Evolutionary conservation across 2,113 vertebrate species (phyloP).

Genomic region (Rhabdornis inornatus): DNA sequence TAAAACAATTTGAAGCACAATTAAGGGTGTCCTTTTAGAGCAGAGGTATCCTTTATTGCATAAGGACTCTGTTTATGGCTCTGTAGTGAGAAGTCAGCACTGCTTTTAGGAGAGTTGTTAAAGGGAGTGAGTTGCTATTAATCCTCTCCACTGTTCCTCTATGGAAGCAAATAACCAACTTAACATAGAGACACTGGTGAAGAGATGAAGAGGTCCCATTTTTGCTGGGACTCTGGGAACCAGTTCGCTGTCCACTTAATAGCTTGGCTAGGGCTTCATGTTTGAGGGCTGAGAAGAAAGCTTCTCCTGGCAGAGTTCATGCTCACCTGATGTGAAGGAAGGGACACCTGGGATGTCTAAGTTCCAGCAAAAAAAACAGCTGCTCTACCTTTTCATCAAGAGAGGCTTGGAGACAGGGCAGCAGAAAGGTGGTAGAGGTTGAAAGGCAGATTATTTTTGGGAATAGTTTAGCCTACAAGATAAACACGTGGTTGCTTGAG

Average conservation of each 20-base stretch:
- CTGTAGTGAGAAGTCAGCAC: neutral
- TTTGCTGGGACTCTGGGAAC: neutral
- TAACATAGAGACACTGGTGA: neutral
- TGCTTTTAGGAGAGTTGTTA: neutral
- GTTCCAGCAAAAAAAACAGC: neutral
- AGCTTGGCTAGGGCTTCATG: neutral
- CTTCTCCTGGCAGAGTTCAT: neutral
- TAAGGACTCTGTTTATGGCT: neutral
- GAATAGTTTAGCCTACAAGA: neutral
- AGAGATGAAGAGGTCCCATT: neutral
- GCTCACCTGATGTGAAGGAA: neutral
- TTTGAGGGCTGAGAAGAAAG: neutral
- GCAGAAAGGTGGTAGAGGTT: neutral
- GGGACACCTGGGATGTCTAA: neutral
- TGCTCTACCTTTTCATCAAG: neutral
- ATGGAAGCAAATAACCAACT: neutral
- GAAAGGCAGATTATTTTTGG: neutral
- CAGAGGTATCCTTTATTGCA: neutral
- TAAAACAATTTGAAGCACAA: neutral
- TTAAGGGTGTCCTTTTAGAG: neutral
- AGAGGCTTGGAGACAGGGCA: neutral
- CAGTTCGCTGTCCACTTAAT: neutral
- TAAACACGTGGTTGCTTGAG: neutral
- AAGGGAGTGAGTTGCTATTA: neutral
- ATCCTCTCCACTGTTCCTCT: neutral